Evolutionary conservation across 2,888 invertebrate species (phyloP).

Genomic region (Heliconius erato): DNA sequence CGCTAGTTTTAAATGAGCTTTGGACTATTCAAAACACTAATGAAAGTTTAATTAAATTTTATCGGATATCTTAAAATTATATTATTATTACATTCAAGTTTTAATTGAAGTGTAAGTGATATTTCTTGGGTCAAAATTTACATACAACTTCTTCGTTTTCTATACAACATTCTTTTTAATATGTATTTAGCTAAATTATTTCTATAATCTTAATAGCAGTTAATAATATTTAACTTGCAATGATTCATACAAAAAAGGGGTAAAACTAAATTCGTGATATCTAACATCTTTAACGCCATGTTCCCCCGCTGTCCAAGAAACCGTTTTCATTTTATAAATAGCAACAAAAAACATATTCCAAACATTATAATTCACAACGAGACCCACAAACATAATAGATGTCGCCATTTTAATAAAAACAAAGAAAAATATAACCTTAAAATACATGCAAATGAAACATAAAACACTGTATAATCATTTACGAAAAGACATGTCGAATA

Average conservation of each 20-base stretch:
- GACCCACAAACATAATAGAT: slow-evolving; percentile 4
- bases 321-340: neutral
- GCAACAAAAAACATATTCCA: slow-evolving; percentile 11
- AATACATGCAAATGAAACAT: slow-evolving; percentile 28
- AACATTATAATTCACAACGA: slow-evolving; percentile 1
- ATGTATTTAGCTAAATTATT: neutral
- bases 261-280: neutral
- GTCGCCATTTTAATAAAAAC: slow-evolving; percentile 25
- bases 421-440: slow-evolving; percentile 10
- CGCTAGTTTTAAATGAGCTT: slow-evolving; percentile 28
- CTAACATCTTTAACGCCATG: neutral
- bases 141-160: neutral
- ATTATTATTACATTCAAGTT: slow-evolving; percentile 19
- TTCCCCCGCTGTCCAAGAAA: neutral
- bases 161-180: neutral
- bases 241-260: neutral
- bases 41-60: slow-evolving; percentile 23
- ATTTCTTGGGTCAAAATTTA: neutral
- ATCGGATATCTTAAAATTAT: slow-evolving; percentile 9
- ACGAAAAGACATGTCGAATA: slow-evolving; percentile 34
- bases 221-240: neutral
- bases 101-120: neutral
- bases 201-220: neutral
- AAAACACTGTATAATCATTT: slow-evolving; percentile 32
- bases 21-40: slow-evolving; percentile 20